phyloP scores from a whole-genome alignment of 2,797 vertebrate species.

The Cheracebus regulus region DNA sequence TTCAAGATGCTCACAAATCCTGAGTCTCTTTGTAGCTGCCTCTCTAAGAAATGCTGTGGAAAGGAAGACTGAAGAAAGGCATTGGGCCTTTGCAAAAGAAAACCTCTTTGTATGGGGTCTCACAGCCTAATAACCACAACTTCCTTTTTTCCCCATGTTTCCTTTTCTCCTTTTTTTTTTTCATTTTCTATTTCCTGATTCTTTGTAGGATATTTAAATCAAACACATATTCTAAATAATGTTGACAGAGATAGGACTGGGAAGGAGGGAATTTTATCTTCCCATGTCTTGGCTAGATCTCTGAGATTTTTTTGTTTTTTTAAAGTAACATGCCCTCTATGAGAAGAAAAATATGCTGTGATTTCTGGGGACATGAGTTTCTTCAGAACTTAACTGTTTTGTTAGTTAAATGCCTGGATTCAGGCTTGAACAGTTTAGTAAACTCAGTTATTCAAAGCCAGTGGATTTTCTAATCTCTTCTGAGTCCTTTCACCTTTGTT shows the following conservation, averaged over 20 bases:
- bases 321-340: background rate
- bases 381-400: background rate
- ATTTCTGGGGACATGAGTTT: background rate
- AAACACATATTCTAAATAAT: background rate
- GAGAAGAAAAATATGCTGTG: background rate
- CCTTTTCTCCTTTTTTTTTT: background rate
- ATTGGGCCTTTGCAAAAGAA: background rate
- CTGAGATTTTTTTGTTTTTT: background rate
- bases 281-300: background rate
- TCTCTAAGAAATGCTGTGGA: background rate
- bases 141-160: background rate
- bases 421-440: too few relatives aligned
- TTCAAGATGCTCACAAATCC: slow-evolving; percentile 22
- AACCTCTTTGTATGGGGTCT: background rate
- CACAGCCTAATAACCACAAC: background rate
- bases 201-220: background rate
- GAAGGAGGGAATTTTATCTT: background rate
- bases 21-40: background rate
- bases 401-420: background rate
- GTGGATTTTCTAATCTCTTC: background rate
- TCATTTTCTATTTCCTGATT: background rate
- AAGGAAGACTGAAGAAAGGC: background rate
- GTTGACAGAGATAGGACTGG: too few relatives aligned
- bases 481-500: background rate
- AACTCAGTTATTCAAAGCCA: background rate